Evolutionary conservation across 1,140 invertebrate genomes (phyloP), one percentile per base, ranked within the genome.

Genomic region (Cotesia glomerata): DNA sequence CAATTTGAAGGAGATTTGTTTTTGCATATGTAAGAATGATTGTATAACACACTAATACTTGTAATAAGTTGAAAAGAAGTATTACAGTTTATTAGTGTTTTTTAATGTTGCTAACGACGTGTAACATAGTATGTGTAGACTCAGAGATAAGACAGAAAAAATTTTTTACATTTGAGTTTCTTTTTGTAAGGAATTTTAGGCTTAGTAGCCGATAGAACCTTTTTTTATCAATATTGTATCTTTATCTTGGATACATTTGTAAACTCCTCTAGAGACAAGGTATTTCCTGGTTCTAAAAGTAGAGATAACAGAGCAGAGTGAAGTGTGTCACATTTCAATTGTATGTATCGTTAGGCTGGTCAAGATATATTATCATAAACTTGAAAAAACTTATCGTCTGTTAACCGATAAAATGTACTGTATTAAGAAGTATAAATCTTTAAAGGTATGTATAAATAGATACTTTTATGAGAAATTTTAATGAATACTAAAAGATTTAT

Each of bases 1-100:
- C 71, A 69, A 73, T 73, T 73, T 73, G 45, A 68, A 65, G 45
- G 26, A 32, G 66, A 73, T 73, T 73, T 65, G 36, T 39, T 59
- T 68, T 34, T n/a, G 54, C 58, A 26, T 58, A 7, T 8, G 16
- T 36, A 13, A 34, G 2, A 13, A 13, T 36, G 9, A n/a, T 11
- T 32, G 13, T 18, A 61, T 18, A 62, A 26, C 9, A 58, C 4
- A 58, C 56, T 18, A 58, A 7, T 26, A 58, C 1, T 26, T 58
- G 4, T 11, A 5, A 54, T 14, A 54, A 14, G 56, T 18, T 8
- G 16, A 18, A 16, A 26, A 58, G 7, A 18, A 2, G 14, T 26
- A 5, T 58, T 45, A 45, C 7, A 45, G 11, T 45, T 9, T 45
- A 45, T 45, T 45, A 45, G 11, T 7, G 7, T 45, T 5, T 45